These are phyloP conservation scores for Coelinius sp. DNA, from an alignment of 2,888 invertebrate genomes.

Conservation along the genomic window DNA sequence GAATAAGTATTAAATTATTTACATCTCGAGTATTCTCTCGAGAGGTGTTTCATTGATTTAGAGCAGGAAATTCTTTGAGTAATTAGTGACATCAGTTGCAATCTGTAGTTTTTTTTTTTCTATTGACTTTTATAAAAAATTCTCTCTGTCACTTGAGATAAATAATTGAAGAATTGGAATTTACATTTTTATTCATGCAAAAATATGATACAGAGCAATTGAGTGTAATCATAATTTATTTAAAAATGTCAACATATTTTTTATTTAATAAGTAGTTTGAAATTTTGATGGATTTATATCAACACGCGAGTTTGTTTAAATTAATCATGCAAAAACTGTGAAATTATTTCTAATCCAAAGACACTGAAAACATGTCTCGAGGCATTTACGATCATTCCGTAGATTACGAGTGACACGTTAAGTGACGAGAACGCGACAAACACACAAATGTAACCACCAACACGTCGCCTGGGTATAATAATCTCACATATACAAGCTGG, in stretches of 20 bases:
- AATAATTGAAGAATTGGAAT: not conserved
- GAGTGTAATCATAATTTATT: not conserved
- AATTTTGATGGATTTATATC: not conserved
- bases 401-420: constrained; percentile 16
- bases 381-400: constrained; percentile 8
- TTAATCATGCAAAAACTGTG: not conserved
- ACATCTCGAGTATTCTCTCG: not conserved
- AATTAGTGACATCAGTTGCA: not conserved
- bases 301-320: not conserved
- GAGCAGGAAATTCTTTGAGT: not conserved
- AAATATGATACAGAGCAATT: not conserved
- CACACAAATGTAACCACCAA: constrained; percentile 4
- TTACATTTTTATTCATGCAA: not conserved
- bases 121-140: not conserved
- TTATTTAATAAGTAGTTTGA: not conserved
- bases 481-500: not conserved
- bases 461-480: constrained; percentile 7
- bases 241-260: not conserved
- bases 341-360: constrained; percentile 15
- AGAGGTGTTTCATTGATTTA: not conserved
- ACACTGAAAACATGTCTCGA: not conserved
- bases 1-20: constrained; percentile 18
- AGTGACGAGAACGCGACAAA: constrained; percentile 16
- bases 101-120: not conserved
- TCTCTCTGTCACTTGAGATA: not conserved